Conservation (phyloP, 2,113 vertebrate species). For the Indri indri region DNA sequence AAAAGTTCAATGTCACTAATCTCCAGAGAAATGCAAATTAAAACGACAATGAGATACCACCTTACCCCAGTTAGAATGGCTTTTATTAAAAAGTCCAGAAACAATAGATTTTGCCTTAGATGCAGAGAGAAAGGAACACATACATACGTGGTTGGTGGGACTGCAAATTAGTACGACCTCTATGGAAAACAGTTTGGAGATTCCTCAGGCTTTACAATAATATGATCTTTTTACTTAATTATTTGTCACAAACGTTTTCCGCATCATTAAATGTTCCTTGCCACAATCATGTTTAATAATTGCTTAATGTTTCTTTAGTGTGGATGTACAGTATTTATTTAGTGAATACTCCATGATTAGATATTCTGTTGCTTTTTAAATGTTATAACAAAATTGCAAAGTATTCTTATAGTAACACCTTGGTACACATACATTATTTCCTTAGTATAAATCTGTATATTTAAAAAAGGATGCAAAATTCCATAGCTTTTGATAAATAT, state of each 20-base stretch:
- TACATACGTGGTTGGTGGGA: too few species aligned
- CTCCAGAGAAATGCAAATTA: too few species aligned
- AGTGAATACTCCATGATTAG: not conserved
- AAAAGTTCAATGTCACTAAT: too few species aligned
- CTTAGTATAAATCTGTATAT: not conserved
- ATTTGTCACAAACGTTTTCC: not conserved
- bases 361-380: slow-evolving; percentile 15
- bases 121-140: too few species aligned
- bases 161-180: too few species aligned
- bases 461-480: not conserved
- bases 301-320: not conserved
- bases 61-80: too few species aligned
- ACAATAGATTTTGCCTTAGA: too few species aligned
- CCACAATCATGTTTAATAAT: not conserved
- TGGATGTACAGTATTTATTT: not conserved
- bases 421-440: not conserved
- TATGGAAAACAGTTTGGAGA: too few species aligned
- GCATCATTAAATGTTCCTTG: slow-evolving; percentile 5
- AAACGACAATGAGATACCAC: too few species aligned
- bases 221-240: not conserved
- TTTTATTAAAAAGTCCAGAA: too few species aligned
- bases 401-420: not conserved
- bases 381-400: not conserved
- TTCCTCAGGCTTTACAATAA: too few species aligned
- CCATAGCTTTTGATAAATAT: not conserved